Percentiles rank a stretch among this genome's conserved stretches.
Conservation (phyloP, 2,888 invertebrate genomes). For the Melitaea athalia region DNA sequence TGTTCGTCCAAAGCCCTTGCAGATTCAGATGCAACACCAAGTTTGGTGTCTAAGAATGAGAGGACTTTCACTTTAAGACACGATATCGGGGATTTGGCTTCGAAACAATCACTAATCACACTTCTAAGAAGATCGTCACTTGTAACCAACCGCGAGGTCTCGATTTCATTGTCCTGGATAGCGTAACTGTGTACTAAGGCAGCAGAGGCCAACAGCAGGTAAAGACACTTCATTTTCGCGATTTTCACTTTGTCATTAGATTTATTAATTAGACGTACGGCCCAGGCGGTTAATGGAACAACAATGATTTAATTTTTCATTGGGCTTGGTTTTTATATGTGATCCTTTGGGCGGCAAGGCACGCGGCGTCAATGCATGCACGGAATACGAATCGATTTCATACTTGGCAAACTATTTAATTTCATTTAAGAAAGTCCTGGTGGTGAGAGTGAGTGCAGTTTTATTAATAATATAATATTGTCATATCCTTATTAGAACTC, state of each 20-base stretch:
- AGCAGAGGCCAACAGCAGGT: constrained; percentile 78
- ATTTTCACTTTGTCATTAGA: constrained; percentile 73
- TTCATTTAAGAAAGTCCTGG: constrained; percentile 79
- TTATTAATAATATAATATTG: constrained; percentile 37
- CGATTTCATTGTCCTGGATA: constrained; percentile 81
- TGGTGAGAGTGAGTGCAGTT: constrained; percentile 68
- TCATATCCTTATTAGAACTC: constrained; percentile 18
- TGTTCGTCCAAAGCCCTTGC: constrained; percentile 83
- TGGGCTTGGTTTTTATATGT: constrained; percentile 87
- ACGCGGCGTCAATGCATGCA: constrained; percentile 66
- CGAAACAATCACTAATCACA: constrained; percentile 88
- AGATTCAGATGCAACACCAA: constrained; percentile 84
- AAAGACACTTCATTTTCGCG: constrained; percentile 76
- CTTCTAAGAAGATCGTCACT: constrained; percentile 87
- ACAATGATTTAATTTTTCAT: constrained; percentile 82
- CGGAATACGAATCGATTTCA: constrained; percentile 64
- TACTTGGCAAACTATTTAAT: constrained; percentile 76
- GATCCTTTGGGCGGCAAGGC: constrained; percentile 81
- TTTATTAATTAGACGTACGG: constrained; percentile 75
- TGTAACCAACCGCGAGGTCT: constrained; percentile 81
- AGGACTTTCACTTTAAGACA: constrained; percentile 91
- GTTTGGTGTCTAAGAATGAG: constrained; percentile 87
- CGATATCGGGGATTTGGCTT: constrained; percentile 84
- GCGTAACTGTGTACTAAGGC: constrained; percentile 75
- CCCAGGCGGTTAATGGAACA: constrained; percentile 76